These are phyloP conservation scores for Paralichthys olivaceus DNA, from an alignment of 2,113 vertebrate genomes.

Conservation along the genomic window DNA sequence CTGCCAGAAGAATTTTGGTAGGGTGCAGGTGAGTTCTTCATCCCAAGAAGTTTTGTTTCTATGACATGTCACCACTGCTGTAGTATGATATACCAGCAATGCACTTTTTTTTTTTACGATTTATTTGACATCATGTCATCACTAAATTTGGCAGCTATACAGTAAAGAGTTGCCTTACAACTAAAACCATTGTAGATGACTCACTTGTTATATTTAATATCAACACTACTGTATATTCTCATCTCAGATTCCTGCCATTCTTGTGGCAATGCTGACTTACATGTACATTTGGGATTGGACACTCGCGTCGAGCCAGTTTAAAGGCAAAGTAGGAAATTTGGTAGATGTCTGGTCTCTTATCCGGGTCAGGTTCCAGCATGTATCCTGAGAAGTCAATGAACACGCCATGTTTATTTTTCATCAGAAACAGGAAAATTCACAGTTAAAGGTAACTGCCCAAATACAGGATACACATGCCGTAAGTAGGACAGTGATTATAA, in stretches of 20 bases:
- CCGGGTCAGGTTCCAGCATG: slow-evolving; percentile 97
- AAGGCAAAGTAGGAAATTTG: slow-evolving; percentile 97
- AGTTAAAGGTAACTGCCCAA: background rate
- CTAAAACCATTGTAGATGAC: slow-evolving; percentile 11
- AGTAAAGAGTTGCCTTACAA: slow-evolving; percentile 2
- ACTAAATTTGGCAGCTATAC: background rate
- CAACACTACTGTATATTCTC: background rate
- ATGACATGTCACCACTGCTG: too few species aligned
- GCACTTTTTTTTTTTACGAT: too few species aligned
- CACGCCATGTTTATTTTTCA: background rate
- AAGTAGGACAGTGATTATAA: slow-evolving; percentile 4
- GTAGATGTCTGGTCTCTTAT: slow-evolving; percentile 96
- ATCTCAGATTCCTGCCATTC: background rate
- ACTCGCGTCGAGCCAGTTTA: slow-evolving; percentile 91
- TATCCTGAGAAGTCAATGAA: slow-evolving; percentile 84
- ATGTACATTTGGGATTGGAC: slow-evolving; percentile 90
- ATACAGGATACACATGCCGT: background rate
- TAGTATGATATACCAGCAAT: too few species aligned
- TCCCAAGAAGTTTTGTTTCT: too few species aligned
- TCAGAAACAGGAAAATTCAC: slow-evolving; percentile 1
- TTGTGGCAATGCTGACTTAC: slow-evolving; percentile 81
- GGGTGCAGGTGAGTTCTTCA: too few species aligned
- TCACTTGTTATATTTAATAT: background rate
- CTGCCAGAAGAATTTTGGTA: background rate
- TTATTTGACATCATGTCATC: too few species aligned